Conservation (phyloP, 2,888 invertebrate genomes). For the Helobdella robusta region DNA sequence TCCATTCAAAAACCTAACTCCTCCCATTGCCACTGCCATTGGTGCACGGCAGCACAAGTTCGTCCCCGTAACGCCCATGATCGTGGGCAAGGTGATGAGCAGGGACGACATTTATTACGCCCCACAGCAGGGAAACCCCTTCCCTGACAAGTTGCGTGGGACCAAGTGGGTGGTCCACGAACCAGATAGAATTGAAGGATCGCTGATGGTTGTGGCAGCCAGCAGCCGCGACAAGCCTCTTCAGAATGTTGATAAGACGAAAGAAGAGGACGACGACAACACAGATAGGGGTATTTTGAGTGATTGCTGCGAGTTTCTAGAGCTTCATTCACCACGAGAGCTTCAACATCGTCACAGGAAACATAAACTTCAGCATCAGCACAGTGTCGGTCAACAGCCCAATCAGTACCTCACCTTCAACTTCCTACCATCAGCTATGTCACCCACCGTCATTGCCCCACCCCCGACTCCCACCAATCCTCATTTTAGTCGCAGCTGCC, state of each 20-base stretch:
- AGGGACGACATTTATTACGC: slow-evolving; percentile 48
- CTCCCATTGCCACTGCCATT: slow-evolving; percentile 3
- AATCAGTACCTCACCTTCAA: neutral
- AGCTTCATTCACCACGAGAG: slow-evolving; percentile 13
- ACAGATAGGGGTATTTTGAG: slow-evolving; percentile 15
- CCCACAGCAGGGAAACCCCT: slow-evolving; percentile 44
- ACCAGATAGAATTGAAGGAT: neutral
- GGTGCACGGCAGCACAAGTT: slow-evolving; percentile 40
- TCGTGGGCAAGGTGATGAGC: slow-evolving; percentile 75
- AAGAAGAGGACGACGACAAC: slow-evolving; percentile 28
- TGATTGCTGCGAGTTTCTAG: slow-evolving; percentile 20
- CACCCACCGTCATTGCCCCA: neutral
- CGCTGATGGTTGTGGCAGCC: slow-evolving; percentile 56
- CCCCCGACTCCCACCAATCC: neutral
- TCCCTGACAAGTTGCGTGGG: slow-evolving; percentile 40
- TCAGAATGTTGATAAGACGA: slow-evolving; percentile 44
- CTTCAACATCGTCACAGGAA: too few species aligned
- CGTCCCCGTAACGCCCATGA: slow-evolving; percentile 57
- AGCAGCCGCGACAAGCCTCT: slow-evolving; percentile 56
- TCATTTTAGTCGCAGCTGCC: neutral
- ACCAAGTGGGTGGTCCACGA: slow-evolving; percentile 37
- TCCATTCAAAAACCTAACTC: neutral
- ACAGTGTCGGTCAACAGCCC: neutral
- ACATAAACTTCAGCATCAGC: too few species aligned
- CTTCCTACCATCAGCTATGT: slow-evolving; percentile 1